Evolutionary conservation across 2,113 vertebrate genomes (phyloP), one percentile per base, ranked within the genome.

Genomic region (Menura novaehollandiae): DNA sequence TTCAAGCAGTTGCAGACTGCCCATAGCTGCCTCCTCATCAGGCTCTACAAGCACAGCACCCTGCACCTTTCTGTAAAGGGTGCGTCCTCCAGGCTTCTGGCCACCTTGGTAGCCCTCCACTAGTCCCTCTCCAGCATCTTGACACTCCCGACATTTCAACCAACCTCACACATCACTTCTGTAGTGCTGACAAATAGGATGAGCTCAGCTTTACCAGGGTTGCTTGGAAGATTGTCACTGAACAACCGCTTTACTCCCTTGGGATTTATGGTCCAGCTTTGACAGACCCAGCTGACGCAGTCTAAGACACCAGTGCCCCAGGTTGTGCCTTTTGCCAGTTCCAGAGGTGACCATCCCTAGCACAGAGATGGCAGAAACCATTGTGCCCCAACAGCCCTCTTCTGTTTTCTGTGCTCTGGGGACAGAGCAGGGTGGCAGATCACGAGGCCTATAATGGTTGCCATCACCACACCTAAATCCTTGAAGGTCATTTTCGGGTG

Each of bases 251-350:
- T 84, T 63, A 46, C 18, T 64, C 53, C 35, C 33, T 12, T 35
- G 13, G 37, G 53, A 35, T 81, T 63, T 43, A 24, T 32, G 33
- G 52, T 47, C 49, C 49, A 55, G 59, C 19, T 80, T 41, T 51
- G 15, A 11, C 33, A 89, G 62, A n/a, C 56, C 9, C 52, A 88
- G 56, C 9, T 46, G 43, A 86, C 49, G 9, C 17, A 63, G 24
- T 5, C 3, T 5, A 44, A 67, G 49, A 72, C 72, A 84, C 11
- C 4, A 13, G 6, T 6, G 11, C 3, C 51, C 55, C 41, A 46
- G 5, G 0, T 0, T 10, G 6, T 51, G 28, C 33, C 63, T 43
- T 17, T 55, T 59, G 23, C 28, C 35, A 33, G 0, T 37, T 52
- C 26, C 79, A 75, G 59, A 67, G 30, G 13, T 28, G 19, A 58